phyloP scores from a whole-genome alignment of 2,797 vertebrate species.

The Tamandua tetradactyla region DNA sequence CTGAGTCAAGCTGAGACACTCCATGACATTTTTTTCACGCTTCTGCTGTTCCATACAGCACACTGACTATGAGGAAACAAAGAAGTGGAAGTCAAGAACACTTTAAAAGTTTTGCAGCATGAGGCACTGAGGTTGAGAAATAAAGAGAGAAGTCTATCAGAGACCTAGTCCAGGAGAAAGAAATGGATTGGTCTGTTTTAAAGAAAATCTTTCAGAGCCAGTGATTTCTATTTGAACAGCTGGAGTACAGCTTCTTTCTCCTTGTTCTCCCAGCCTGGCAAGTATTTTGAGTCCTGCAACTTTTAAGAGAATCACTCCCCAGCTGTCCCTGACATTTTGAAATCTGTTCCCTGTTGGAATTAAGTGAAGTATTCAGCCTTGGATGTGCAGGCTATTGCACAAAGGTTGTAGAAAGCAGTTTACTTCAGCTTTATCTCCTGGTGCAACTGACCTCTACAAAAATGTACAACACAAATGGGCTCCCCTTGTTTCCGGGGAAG shows the following conservation, averaged over 20 bases:
- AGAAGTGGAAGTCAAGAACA: background rate
- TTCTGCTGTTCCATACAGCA: too few species aligned
- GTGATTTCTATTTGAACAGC: constrained; percentile 20
- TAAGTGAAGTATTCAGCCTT: constrained; percentile 38
- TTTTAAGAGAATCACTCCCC: constrained; percentile 46
- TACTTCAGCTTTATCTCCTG: background rate
- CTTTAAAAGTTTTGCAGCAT: background rate
- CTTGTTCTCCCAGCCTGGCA: constrained; percentile 45
- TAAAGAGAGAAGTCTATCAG: background rate
- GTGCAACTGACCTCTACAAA: constrained; percentile 53
- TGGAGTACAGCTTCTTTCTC: constrained; percentile 27
- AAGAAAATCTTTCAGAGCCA: background rate
- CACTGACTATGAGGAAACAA: background rate
- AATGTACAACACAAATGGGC: background rate
- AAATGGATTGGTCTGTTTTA: background rate
- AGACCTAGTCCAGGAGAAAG: background rate
- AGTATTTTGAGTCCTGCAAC: constrained; percentile 52
- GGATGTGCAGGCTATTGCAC: background rate
- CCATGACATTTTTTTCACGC: background rate
- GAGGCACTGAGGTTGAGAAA: background rate
- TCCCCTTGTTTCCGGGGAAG: background rate
- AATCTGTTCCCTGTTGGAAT: constrained; percentile 65
- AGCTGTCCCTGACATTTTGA: constrained; percentile 70
- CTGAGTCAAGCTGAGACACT: background rate
- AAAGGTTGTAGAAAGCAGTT: constrained; percentile 36